Base-by-base conservation (phyloP, 2,888 invertebrate species). In the Andrena bicolor region DNA sequence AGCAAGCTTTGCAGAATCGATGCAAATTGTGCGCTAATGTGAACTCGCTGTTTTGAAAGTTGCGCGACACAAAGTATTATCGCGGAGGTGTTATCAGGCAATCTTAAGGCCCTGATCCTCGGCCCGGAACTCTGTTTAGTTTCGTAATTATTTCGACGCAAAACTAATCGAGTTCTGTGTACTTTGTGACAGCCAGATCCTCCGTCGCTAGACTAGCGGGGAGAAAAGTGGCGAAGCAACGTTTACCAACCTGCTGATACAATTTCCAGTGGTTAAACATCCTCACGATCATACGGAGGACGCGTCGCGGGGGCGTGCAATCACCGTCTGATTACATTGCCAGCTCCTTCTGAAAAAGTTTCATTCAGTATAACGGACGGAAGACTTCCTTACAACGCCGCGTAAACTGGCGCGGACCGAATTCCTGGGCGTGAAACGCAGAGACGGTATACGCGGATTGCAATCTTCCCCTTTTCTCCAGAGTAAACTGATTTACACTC, bases 401-500 rank as follows among this genome's bases (percentile, higher is more conserved):
- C 26, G 6, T 7, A 30, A 51, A 51, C 65, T 8, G 16, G 58
- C 6, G 20, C 26, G 10, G 35, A 28, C 30, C 49, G 58, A 73
- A 76, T 72, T 61, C 53, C 13, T 13, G 23, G 7, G 49, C 16
- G 35, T 30, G 53, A 13, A 65, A 64, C 48, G 23, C n/a, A n/a
- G 49, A 49, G 58, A 65, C 49, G n/a, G 41, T 49, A 30, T 48
- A 64, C 64, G 60, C 65, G 79, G 79, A 76, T 82, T 76, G 83
- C 83, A 84, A 82, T 82, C 72, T 73, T 48, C 65, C 23, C 51
- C 63, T 64, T 75, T 75, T n/a, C 65, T 64, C 69, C 68, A 8
- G 58, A 48, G 64, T 84, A 84, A 84, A 82, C 83, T 84, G 79
- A 84, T 84, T 84, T 84, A 79, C 82, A 79, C 75, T 61, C 75